Evolutionary conservation across 2,113 vertebrate species (phyloP), one percentile per base, ranked within the genome.

Genomic region (Protomyctophum bolini): DNA sequence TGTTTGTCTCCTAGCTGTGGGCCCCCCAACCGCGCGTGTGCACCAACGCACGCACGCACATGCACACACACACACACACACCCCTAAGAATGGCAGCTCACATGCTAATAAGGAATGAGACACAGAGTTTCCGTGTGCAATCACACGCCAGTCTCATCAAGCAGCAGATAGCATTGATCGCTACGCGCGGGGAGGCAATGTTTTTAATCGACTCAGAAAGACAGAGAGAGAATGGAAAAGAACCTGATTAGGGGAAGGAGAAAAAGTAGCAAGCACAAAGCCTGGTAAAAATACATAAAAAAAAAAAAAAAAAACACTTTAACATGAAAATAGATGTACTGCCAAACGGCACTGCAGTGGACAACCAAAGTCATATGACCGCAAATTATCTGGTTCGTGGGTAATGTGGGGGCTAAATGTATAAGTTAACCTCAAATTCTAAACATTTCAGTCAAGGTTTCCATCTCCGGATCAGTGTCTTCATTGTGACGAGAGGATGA

Each of bases 141-240:
- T 72, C 76, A 77, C 78, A 66, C 62, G 55, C 49, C 50, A 58
- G 58, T 58, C 66, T 65, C 65, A 59, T 70, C 73, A 63, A 60
- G 52, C 45, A 1, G 41, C 59, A 77, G 79, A 82, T 82, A 84
- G 66, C 74, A 84, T 80, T 86, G 79, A 86, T 86, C 74, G 66
- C 68, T 28, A 7, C 7, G 58, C 66, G 63, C 66, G 79, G 7
- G 60, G 78, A 6, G 5, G 58, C 64, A 57, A 62, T 70, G 76
- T 65, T 72, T 75, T 73, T 62, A 72, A 75, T 68, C 9, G 28
- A 73, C 52, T 61, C 29, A 10, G 52, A 56, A 6, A 15, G 12
- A 11, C 68, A 6, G 10, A 65, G 70, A 52, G 63, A 12, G 15
- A 60, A 64, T 62, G 56, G 7, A 4, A 57, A 10, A 15, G 7